Conservation (phyloP, 2,113 vertebrate species). For the Ornithorhynchus anatinus region DNA sequence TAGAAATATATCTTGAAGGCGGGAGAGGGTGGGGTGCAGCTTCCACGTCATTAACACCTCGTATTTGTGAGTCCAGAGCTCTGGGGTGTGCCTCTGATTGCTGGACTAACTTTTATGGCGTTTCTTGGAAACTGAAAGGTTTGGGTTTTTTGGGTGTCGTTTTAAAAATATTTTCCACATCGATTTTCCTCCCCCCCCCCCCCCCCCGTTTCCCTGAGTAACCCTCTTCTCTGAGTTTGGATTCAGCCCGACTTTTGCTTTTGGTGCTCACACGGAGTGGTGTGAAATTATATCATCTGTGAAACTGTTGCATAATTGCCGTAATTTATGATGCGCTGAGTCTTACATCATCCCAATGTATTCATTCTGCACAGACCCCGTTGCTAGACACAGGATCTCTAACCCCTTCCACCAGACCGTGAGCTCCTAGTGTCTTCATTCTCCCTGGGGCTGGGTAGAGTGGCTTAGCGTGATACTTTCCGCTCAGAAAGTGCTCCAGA, state of each 20-base stretch:
- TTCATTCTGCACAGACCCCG: too few species aligned
- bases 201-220: constrained; percentile 11
- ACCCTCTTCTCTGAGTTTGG: constrained; percentile 5
- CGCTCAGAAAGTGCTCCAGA: too few species aligned
- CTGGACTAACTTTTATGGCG: constrained; percentile 9
- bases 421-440: too few species aligned
- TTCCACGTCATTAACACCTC: constrained; percentile 33
- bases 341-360: too few species aligned
- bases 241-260: constrained; percentile 18
- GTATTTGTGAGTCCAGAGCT: constrained; percentile 21
- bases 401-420: too few species aligned
- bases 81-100: not conserved
- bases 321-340: too few species aligned
- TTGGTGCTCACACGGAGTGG: not conserved
- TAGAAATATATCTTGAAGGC: constrained; percentile 6
- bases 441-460: too few species aligned
- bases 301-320: too few species aligned
- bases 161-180: constrained; percentile 37
- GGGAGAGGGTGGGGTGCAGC: constrained; percentile 36
- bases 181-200: not conserved
- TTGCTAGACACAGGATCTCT: too few species aligned
- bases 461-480: too few species aligned
- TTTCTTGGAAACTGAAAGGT: constrained; percentile 36
- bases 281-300: too few species aligned
- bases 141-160: constrained; percentile 35